Percentiles rank a stretch among this genome's conserved stretches.
phyloP scores from a whole-genome alignment of 2,797 vertebrate genomes.

The Enteromius fasciolatus region DNA sequence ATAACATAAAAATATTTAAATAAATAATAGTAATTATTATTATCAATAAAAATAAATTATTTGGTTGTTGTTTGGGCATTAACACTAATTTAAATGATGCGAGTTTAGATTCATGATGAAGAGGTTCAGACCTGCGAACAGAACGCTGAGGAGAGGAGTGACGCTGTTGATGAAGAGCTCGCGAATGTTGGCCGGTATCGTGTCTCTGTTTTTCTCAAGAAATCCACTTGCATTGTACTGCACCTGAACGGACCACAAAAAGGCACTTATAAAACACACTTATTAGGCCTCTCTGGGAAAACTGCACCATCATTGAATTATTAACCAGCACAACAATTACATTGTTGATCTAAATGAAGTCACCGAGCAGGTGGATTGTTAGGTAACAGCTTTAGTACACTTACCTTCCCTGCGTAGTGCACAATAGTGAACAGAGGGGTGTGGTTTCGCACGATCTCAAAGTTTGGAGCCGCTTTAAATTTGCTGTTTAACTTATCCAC shows the following conservation, averaged over 20 bases:
- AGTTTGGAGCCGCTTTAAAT: conserved; percentile 72
- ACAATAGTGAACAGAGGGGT: conserved; percentile 73
- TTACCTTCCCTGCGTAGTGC: conserved; percentile 81
- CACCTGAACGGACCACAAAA: conserved; percentile 66
- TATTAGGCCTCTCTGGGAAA: neutral
- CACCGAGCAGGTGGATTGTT: neutral
- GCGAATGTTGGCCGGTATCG: conserved; percentile 72
- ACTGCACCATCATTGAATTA: neutral
- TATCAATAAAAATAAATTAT: no score
- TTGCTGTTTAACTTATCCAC: conserved; percentile 78
- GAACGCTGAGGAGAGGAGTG: conserved; percentile 76
- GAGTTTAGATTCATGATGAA: conserved; percentile 43
- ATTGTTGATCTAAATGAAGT: neutral
- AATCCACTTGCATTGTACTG: conserved; percentile 76
- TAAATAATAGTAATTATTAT: no score
- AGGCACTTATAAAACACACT: neutral
- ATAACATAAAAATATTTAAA: no score
- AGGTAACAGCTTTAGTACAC: conserved; percentile 2
- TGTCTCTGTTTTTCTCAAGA: conserved; percentile 81
- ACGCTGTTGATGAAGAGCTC: conserved; percentile 77
- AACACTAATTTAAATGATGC: neutral
- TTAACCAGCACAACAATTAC: conserved; percentile 12
- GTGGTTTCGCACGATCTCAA: conserved; percentile 66
- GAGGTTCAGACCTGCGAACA: conserved; percentile 72
- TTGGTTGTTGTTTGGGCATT: neutral